Evolutionary conservation across 53 echinoderm and acorn worm genomes (phyloP).

Genomic region (Pentamera pediparva): DNA sequence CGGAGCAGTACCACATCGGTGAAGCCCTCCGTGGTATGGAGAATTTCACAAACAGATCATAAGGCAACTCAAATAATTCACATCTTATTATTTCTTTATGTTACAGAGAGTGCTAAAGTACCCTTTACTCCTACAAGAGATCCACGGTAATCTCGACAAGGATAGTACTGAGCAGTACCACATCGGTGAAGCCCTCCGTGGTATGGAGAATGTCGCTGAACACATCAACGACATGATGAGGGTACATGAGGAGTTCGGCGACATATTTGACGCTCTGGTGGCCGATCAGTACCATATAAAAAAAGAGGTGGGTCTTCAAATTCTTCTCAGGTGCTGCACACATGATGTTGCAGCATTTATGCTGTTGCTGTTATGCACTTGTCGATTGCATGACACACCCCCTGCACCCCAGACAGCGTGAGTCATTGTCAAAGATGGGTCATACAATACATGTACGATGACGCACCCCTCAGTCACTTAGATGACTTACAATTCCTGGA

Average conservation of each 20-base stretch:
- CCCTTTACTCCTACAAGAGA: conserved; percentile 77
- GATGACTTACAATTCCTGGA: too few species aligned
- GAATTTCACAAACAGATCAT: too few species aligned
- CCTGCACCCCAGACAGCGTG: too few species aligned
- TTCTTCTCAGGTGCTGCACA: too few species aligned
- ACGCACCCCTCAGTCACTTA: too few species aligned
- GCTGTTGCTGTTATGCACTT: too few species aligned
- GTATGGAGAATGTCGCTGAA: conserved; percentile 88
- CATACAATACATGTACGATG: too few species aligned
- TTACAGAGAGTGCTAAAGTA: conserved; percentile 95
- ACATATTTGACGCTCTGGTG: conserved; percentile 76
- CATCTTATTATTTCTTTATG: too few species aligned
- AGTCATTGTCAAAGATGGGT: too few species aligned
- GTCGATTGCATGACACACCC: too few species aligned
- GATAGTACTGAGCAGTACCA: conserved; percentile 88
- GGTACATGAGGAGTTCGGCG: conserved; percentile 89
- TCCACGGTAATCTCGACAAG: conserved; percentile 62
- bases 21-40: conserved; percentile 88
- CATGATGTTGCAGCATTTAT: too few species aligned
- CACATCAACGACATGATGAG: conserved; percentile 99
- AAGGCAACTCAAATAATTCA: too few species aligned
- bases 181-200: conserved; percentile 68
- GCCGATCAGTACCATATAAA: conserved; percentile 88
- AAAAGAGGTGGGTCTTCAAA: conserved; percentile 93
- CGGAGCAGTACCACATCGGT: conserved; percentile 77